Percentiles rank a stretch among this genome's conserved stretches.
Evolutionary conservation across 2,113 vertebrate species (phyloP).

Genomic region (Rhinopomastus cyanomelas): DNA sequence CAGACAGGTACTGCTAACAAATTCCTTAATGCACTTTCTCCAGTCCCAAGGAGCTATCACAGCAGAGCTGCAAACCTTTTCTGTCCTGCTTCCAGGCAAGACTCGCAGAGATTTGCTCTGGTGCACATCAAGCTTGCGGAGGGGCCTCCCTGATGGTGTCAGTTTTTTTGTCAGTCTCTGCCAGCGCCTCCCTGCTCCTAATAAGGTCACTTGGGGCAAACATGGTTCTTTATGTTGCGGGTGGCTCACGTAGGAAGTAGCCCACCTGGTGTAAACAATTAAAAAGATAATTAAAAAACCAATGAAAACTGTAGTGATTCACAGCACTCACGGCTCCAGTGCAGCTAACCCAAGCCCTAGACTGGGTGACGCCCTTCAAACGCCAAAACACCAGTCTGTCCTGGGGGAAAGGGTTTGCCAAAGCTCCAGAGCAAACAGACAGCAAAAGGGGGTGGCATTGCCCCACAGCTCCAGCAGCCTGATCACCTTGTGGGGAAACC

Average conservation of each 20-base stretch:
- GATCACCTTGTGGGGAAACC: not conserved
- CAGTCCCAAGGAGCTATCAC: not conserved
- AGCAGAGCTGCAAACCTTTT: not conserved
- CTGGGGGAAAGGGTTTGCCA: not conserved
- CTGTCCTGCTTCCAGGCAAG: not conserved
- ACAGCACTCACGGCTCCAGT: not conserved
- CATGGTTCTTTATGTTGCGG: not conserved
- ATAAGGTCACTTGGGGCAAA: not conserved
- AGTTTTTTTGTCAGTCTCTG: not conserved
- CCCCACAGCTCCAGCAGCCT: not conserved
- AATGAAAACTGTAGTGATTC: not conserved
- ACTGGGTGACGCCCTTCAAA: not conserved
- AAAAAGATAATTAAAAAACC: not conserved
- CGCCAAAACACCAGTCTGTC: not conserved
- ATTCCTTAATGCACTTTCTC: not conserved
- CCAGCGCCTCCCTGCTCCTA: not conserved
- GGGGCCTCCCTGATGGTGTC: not conserved
- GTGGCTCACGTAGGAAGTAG: not conserved
- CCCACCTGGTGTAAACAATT: not conserved
- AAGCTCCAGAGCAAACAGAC: not conserved
- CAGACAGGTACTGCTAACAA: not conserved
- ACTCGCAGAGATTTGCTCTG: not conserved
- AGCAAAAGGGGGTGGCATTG: not conserved
- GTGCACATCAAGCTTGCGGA: not conserved
- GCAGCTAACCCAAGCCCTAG: not conserved